Conservation (phyloP, 92 coral and sea anemone species). For the Actinostola sp. region DNA sequence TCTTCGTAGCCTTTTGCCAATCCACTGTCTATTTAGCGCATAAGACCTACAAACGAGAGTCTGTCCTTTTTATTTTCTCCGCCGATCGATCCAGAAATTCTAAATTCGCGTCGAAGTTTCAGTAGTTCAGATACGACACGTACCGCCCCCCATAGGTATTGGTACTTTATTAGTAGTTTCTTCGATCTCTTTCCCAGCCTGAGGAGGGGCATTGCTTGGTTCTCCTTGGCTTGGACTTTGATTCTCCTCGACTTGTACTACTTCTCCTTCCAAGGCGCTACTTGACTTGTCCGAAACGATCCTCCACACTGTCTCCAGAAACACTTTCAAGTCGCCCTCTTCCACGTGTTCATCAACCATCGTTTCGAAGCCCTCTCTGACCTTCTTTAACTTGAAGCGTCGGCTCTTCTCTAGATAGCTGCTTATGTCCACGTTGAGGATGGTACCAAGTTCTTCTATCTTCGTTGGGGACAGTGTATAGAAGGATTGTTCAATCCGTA, state of each 20-base stretch:
- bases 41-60: conserved; percentile 27
- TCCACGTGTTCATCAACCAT: conserved; percentile 6
- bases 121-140: conserved; percentile 1
- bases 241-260: neutral
- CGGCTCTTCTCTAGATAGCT: conserved; percentile 6
- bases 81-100: neutral
- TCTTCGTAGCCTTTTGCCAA: conserved; percentile 55
- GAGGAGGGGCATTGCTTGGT: too few relatives aligned
- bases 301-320: conserved; percentile 17
- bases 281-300: conserved; percentile 13
- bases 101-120: conserved; percentile 5
- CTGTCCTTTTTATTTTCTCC: conserved; percentile 18
- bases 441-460: conserved; percentile 1
- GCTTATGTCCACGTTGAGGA: conserved; percentile 14
- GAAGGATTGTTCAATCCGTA: conserved; percentile 10
- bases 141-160: neutral
- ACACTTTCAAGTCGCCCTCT: conserved; percentile 12
- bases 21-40: conserved; percentile 35
- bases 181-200: too few relatives aligned
- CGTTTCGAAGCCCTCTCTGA: conserved; percentile 12
- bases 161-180: neutral
- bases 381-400: conserved; percentile 18
- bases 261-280: neutral
- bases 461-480: conserved; percentile 6
- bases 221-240: neutral